A percentile compares a stretch with the other conserved stretches of the same genome.
phyloP scores from a whole-genome alignment of 2,797 vertebrate species.

The Darevskia nairensis region DNA sequence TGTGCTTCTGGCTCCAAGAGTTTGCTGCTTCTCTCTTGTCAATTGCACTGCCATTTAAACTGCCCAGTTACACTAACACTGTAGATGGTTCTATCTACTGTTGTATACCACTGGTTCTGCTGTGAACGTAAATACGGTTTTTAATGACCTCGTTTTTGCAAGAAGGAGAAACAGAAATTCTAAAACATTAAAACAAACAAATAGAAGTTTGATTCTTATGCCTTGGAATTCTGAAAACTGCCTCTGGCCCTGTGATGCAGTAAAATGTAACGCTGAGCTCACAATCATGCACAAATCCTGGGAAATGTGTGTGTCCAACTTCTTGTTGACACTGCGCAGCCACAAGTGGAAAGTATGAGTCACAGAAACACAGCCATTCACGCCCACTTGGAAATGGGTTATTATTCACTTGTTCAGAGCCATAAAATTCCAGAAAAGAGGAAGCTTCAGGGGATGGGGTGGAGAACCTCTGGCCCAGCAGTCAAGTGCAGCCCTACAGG shows the following conservation, averaged over 20 bases:
- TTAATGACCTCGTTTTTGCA: not conserved
- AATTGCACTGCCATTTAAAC: not conserved
- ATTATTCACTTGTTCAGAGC: not conserved
- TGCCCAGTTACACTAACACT: not conserved
- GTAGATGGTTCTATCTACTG: not conserved
- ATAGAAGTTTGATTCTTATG: not conserved
- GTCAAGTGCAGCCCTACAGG: no score
- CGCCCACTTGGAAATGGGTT: not conserved
- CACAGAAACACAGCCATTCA: not conserved
- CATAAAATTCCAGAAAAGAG: not conserved
- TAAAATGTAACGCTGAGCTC: not conserved
- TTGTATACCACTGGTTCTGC: not conserved
- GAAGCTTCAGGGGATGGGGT: no score
- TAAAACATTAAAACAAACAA: slow-evolving; percentile 3
- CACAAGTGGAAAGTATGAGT: not conserved
- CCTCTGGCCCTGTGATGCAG: no score
- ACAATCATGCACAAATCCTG: not conserved
- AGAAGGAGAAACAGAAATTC: not conserved
- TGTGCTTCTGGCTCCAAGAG: not conserved
- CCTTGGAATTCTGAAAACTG: not conserved
- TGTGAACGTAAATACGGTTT: not conserved
- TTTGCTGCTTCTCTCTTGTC: not conserved
- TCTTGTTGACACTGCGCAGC: not conserved
- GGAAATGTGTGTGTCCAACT: not conserved
- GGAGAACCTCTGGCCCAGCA: no score